A percentile compares a stretch with the other conserved stretches of the same genome.
phyloP scores from a whole-genome alignment of 2,113 vertebrate species.

The Ophthalmolycus amberensis region DNA sequence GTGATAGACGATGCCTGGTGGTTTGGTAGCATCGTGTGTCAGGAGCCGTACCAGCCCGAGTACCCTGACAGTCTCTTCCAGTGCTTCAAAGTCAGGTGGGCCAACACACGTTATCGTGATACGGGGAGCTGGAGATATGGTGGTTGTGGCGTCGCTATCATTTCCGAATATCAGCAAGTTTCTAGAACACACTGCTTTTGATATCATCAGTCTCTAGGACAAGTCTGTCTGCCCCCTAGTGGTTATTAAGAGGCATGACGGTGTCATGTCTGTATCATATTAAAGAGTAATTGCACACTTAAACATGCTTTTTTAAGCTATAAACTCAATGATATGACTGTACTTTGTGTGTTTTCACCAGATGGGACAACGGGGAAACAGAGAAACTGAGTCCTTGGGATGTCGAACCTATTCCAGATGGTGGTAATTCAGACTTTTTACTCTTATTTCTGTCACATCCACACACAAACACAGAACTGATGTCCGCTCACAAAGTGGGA shows the following conservation, averaged over 20 bases:
- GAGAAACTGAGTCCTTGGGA: constrained; percentile 98
- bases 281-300: too few species aligned
- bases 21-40: constrained; percentile 96
- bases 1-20: constrained; percentile 99
- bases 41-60: constrained; percentile 93
- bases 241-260: neutral
- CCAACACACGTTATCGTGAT: neutral
- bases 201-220: neutral
- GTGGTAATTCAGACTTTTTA: constrained; percentile 82
- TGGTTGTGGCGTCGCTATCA: neutral
- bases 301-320: too few species aligned
- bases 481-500: neutral
- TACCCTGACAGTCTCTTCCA: constrained; percentile 98
- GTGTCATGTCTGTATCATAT: neutral
- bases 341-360: constrained; percentile 64
- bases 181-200: neutral
- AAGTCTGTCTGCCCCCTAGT: constrained; percentile 14
- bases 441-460: neutral
- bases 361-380: constrained; percentile 96
- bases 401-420: constrained; percentile 93
- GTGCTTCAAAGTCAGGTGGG: constrained; percentile 95
- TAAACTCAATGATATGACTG: too few species aligned
- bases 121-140: neutral
- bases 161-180: neutral
- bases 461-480: neutral